Base-by-base conservation (phyloP, 2,888 invertebrate species). In the Trichogramma evanescens region DNA sequence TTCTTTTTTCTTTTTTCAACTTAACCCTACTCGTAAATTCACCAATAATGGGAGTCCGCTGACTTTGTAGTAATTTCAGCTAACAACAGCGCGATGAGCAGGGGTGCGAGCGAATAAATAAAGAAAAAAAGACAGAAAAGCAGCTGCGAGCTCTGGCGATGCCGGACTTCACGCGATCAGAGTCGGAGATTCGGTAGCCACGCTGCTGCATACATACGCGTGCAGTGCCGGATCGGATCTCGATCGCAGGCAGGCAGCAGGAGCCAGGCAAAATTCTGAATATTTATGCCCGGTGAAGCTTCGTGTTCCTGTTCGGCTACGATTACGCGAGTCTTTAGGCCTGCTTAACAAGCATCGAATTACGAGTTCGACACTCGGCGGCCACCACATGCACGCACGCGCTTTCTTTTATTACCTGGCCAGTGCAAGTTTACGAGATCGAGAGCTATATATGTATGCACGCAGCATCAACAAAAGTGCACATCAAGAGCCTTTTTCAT, bases 271-370 rank as follows among this genome's bases (percentile, higher is more conserved):
- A 26, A 26, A 26, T 26, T 51, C 50, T 51, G 59, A 59, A 63
- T 63, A 59, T 63, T 63, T 63, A 59, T 57, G 59, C 26, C 26
- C 26, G 26, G 26, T 26, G 57, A 59, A 49, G 43, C 46, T 26
- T 4, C 10, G 46, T 4, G 45, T 54, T 58, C 59, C 56, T 55
- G 51, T 50, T 10, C 54, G 5, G 42, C 26, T 26, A 26, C 59
- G 63, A 63, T 63, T 63, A 63, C 63, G 63, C 63, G 26, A 26
- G 53, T 63, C 63, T 63, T 63, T 63, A 63, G 53, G 58, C 45
- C 46, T 26, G 26, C 55, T 52, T 63, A 63, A 63, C 63, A 60
- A 63, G 60, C 45, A 8, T 44, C 63, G 63, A 60, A 60, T 62
- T 62, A 62, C 62, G 62, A 62, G 52, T 52, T 10, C 7, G 62